phyloP scores from a whole-genome alignment of 2,888 invertebrate species.

The Eustalomyia histrio region DNA sequence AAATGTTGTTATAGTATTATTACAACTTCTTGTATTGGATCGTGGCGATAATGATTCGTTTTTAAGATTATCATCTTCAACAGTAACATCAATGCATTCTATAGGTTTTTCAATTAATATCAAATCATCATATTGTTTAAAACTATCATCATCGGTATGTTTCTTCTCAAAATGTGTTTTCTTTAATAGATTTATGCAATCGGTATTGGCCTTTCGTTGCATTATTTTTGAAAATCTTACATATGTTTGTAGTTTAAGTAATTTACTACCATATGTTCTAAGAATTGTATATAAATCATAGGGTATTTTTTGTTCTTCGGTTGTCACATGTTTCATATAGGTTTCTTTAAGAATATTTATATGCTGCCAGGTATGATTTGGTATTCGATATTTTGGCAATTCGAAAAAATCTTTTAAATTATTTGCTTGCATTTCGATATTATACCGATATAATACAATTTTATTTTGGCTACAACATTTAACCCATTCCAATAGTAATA shows the following conservation, averaged over 20 bases:
- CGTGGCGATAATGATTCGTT: neutral
- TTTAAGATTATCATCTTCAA: neutral
- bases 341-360: neutral
- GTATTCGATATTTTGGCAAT: slow-evolving; percentile 9
- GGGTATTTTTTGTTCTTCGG: neutral
- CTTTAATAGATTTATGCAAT: too few relatives aligned
- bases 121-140: slow-evolving; percentile 7
- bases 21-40: neutral
- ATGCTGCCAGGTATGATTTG: neutral
- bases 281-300: neutral
- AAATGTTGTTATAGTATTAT: neutral
- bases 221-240: neutral
- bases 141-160: neutral
- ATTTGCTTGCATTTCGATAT: neutral
- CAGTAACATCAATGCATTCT: slow-evolving; percentile 7
- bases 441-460: neutral
- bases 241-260: neutral
- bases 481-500: slow-evolving; percentile 8
- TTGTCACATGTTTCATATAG: too few relatives aligned
- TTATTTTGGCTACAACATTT: neutral
- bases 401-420: slow-evolving; percentile 5
- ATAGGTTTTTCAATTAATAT: slow-evolving; percentile 22
- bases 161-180: too few relatives aligned
- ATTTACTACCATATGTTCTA: neutral
- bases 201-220: neutral